Conservation (phyloP, 1,140 invertebrate species). For the Ladona fulva region DNA sequence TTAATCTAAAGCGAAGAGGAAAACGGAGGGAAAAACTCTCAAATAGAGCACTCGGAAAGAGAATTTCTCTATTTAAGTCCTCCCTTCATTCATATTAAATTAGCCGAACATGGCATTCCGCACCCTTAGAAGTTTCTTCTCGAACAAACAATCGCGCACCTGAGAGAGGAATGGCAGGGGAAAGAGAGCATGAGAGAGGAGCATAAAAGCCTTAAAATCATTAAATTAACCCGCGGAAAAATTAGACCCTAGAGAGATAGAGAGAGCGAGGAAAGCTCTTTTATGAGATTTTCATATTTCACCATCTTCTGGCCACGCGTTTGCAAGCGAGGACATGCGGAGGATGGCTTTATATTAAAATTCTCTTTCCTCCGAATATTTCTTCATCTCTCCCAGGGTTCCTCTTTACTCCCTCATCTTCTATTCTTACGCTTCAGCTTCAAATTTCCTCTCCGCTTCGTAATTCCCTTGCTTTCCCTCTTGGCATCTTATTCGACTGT, state of each 20-base stretch:
- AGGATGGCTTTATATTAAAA: not conserved
- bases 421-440: not conserved
- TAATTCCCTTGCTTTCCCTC: not conserved
- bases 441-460: not conserved
- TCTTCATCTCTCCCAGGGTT: not conserved
- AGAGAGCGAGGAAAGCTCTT: not conserved
- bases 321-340: not conserved
- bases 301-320: not conserved
- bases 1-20: too few relatives aligned
- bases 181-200: not conserved
- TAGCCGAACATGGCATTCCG: not conserved
- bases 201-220: not conserved
- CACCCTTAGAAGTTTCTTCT: not conserved
- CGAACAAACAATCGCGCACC: not conserved
- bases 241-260: not conserved
- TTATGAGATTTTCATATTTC: slow-evolving; percentile 4
- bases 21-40: too few relatives aligned
- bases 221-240: slow-evolving; percentile 9
- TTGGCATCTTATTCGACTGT: not conserved
- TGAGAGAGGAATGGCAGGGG: not conserved
- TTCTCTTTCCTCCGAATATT: not conserved
- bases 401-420: not conserved
- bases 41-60: not conserved
- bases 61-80: not conserved
- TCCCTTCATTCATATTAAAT: not conserved